Evolutionary conservation across 1,140 invertebrate genomes (phyloP).

Genomic region (Brachionus koreanus): DNA sequence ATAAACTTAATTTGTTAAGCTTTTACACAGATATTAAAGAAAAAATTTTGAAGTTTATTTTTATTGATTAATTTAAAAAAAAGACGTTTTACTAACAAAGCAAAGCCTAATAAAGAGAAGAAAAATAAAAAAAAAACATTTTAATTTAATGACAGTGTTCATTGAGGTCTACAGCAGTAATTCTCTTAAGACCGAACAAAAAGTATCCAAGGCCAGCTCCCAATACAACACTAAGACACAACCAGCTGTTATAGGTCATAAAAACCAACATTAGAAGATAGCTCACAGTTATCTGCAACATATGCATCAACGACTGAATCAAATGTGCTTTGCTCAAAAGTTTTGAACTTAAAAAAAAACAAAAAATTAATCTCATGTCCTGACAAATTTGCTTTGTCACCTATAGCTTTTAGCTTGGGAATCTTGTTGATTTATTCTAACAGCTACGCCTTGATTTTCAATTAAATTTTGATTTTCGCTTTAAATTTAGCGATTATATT

Average conservation of each 20-base stretch:
- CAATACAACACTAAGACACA: conserved; percentile 80
- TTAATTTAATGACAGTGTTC: conserved; percentile 83
- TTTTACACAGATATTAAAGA: too few relatives aligned
- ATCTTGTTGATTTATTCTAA: not conserved
- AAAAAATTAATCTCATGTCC: not conserved
- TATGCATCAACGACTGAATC: conserved; percentile 81
- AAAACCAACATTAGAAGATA: conserved; percentile 95
- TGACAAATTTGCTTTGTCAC: not conserved
- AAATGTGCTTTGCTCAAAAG: conserved; percentile 63
- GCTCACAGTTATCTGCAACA: conserved; percentile 80
- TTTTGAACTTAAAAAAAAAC: conserved; percentile 46
- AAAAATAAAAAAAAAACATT: not conserved
- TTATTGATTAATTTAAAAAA: not conserved
- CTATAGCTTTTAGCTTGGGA: not conserved
- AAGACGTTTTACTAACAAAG: not conserved
- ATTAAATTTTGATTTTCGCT: conserved; percentile 36
- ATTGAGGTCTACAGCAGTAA: conserved; percentile 77
- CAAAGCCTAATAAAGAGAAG: not conserved
- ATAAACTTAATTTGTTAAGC: too few relatives aligned
- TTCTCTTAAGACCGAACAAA: conserved; percentile 85
- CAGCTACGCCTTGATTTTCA: not conserved
- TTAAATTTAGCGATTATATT: not conserved
- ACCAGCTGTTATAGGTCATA: conserved; percentile 96
- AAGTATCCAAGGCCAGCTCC: conserved; percentile 86
- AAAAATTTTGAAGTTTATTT: not conserved